Conservation (phyloP, 2,797 vertebrate species). For the Cheirogaleus major region DNA sequence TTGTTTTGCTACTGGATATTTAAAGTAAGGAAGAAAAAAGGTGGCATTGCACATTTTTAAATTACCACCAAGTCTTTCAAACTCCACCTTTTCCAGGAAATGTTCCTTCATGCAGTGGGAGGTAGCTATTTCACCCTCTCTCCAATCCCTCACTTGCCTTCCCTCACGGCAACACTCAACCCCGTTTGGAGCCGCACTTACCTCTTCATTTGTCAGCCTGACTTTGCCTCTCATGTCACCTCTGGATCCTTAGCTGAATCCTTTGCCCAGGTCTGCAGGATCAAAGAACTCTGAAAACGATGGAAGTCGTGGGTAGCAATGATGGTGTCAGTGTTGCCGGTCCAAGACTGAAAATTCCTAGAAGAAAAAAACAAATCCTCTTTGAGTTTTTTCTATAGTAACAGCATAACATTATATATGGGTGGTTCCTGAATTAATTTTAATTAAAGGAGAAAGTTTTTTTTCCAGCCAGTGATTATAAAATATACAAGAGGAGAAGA, state of each 20-base stretch:
- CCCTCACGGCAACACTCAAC: neutral
- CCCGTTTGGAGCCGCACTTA: neutral
- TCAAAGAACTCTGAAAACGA: neutral
- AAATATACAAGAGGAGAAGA: neutral
- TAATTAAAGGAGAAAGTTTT: neutral
- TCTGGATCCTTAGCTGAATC: neutral
- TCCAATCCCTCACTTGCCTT: neutral
- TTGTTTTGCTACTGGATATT: conserved; percentile 50
- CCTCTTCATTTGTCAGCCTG: neutral
- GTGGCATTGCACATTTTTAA: conserved; percentile 31
- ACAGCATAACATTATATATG: neutral
- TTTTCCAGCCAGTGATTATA: conserved; percentile 22
- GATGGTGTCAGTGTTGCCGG: neutral
- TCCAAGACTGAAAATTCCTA: neutral
- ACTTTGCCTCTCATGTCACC: neutral
- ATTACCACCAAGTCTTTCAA: conserved; percentile 46
- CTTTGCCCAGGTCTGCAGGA: neutral
- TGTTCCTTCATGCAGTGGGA: neutral
- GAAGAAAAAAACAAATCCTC: neutral
- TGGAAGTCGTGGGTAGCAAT: rapidly evolving
- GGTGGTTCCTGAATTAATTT: conserved; percentile 17
- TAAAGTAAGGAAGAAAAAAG: conserved; percentile 18
- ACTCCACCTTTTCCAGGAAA: conserved; percentile 54
- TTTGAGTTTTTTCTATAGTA: neutral
- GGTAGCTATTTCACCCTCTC: neutral